A percentile compares a stretch with the other conserved stretches of the same genome.
Conservation (phyloP, 2,888 invertebrate species). For the Pristionchus mayeri region DNA sequence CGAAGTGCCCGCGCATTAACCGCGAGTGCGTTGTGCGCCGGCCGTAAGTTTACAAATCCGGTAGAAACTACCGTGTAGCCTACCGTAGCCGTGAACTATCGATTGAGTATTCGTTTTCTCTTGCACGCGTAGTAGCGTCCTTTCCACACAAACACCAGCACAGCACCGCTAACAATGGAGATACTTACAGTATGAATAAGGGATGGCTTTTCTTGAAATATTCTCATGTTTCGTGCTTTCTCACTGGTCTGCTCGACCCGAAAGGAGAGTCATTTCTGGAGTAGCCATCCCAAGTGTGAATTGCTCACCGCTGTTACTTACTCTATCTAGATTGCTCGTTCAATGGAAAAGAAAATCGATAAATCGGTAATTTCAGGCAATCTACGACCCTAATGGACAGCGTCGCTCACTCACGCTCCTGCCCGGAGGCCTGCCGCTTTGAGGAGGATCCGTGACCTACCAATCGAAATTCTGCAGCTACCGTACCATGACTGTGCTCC, state of each 20-base stretch:
- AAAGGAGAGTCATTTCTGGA: too few relatives aligned
- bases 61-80: not conserved
- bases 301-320: not conserved
- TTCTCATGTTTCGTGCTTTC: too few relatives aligned
- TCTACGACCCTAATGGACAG: slow-evolving; percentile 46
- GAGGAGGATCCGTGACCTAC: not conserved
- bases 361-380: slow-evolving; percentile 39
- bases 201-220: too few relatives aligned
- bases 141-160: too few relatives aligned
- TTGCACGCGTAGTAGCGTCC: too few relatives aligned
- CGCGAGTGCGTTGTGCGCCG: not conserved
- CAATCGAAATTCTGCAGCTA: too few relatives aligned
- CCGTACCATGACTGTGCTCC: too few relatives aligned
- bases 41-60: slow-evolving; percentile 1
- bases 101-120: too few relatives aligned
- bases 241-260: too few relatives aligned
- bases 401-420: slow-evolving; percentile 45
- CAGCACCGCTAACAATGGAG: slow-evolving; percentile 12
- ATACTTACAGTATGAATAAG: too few relatives aligned
- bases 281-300: too few relatives aligned
- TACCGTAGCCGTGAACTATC: too few relatives aligned
- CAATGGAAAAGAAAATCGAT: not conserved
- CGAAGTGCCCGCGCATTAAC: slow-evolving; percentile 28
- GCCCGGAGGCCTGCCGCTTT: slow-evolving; percentile 42
- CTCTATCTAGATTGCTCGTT: not conserved